Evolutionary conservation across 2,113 vertebrate genomes (phyloP).

Genomic region (Cyanoliseus patagonus): DNA sequence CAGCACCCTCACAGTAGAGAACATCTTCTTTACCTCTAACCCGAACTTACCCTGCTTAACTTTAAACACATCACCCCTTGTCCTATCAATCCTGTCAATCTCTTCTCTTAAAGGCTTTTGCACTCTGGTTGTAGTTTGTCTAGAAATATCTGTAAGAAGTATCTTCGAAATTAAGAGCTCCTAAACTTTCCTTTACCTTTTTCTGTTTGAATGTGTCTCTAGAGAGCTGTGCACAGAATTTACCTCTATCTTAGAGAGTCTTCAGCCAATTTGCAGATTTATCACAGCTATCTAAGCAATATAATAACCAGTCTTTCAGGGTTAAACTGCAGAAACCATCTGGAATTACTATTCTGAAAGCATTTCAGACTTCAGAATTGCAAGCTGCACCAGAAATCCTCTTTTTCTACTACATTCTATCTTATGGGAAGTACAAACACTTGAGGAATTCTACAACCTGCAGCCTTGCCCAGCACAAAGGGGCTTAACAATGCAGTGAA

Average conservation of each 20-base stretch:
- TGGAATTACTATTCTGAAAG: neutral
- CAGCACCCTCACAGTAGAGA: neutral
- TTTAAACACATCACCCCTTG: neutral
- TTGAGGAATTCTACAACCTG: neutral
- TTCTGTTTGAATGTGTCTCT: neutral
- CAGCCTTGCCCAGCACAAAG: neutral
- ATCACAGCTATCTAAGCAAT: neutral
- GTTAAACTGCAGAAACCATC: neutral
- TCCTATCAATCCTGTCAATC: neutral
- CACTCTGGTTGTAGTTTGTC: neutral
- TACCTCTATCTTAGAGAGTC: neutral
- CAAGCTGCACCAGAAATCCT: neutral
- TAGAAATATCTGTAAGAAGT: neutral
- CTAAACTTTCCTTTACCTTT: neutral
- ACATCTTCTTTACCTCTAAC: neutral
- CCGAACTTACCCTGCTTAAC: neutral
- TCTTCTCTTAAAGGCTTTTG: neutral
- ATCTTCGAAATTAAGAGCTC: neutral
- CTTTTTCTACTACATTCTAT: neutral
- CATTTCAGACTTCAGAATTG: neutral
- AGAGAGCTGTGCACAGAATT: neutral
- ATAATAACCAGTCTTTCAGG: neutral
- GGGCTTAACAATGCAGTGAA: fast-evolving
- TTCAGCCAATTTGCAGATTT: neutral
- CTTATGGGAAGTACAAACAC: neutral